Conservation (phyloP, 2,888 invertebrate genomes). For the Augochlorella aurata region DNA sequence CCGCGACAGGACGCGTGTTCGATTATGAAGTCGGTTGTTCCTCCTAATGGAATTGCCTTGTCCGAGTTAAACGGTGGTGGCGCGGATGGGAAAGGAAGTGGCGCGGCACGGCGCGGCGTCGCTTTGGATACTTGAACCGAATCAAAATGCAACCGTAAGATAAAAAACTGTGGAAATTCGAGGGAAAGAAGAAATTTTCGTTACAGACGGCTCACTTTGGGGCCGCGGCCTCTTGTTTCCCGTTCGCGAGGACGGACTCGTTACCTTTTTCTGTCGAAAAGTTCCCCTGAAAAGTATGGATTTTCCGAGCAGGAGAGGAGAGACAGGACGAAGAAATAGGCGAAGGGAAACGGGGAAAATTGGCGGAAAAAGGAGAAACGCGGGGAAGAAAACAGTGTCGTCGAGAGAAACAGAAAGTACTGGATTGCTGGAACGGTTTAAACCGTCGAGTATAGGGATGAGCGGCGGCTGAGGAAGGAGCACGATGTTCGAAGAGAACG, state of each 20-base stretch:
- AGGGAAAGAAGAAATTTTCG: neutral
- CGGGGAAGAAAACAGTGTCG: constrained; percentile 39
- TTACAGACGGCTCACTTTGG: neutral
- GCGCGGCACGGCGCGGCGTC: neutral
- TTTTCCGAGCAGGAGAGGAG: constrained; percentile 17
- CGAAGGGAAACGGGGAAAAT: neutral
- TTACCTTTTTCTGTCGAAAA: constrained; percentile 54
- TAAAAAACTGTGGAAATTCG: neutral
- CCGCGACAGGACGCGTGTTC: constrained; percentile 2
- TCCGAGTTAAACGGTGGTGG: neutral
- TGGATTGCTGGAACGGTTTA: constrained; percentile 55
- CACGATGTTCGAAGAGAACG: constrained; percentile 41
- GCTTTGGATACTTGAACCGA: neutral
- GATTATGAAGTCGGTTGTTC: constrained; percentile 10
- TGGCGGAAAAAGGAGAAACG: constrained; percentile 28
- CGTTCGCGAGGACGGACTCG: constrained; percentile 16
- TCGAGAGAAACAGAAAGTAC: constrained; percentile 40
- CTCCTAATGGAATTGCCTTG: constrained; percentile 7
- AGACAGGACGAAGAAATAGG: constrained; percentile 8
- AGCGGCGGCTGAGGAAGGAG: constrained; percentile 42
- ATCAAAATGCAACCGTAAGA: neutral
- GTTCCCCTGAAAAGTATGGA: constrained; percentile 43
- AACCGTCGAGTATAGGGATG: constrained; percentile 55
- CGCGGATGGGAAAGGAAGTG: neutral
- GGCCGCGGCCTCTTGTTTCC: neutral